These are phyloP conservation scores for Brachyrhaphis roseni DNA, from an alignment of 2,797 vertebrate genomes.

Conservation along the genomic window DNA sequence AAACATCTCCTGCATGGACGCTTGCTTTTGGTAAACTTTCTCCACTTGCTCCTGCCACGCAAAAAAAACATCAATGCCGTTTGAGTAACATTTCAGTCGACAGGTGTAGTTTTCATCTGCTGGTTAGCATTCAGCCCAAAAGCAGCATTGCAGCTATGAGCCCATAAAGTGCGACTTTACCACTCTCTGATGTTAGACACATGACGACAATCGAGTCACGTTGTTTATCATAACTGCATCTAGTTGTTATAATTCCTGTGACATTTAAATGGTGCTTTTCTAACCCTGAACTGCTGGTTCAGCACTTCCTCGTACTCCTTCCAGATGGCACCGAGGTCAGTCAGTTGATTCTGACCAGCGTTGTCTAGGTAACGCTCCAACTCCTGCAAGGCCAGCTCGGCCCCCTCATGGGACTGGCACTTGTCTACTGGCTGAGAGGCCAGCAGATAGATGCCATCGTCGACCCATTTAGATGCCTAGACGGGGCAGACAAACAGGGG, in stretches of 20 bases:
- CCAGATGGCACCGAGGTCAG: conserved; percentile 84
- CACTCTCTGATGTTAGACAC: background rate
- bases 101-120: background rate
- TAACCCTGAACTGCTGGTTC: conserved; percentile 89
- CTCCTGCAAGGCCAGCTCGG: conserved; percentile 93
- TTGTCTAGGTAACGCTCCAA: conserved; percentile 92
- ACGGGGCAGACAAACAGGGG: background rate
- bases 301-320: conserved; percentile 88
- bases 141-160: background rate
- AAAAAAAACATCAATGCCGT: background rate
- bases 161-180: background rate
- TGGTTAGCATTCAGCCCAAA: background rate
- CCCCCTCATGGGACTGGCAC: conserved; percentile 97
- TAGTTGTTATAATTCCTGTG: background rate
- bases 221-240: background rate
- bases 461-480: conserved; percentile 92
- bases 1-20: conserved; percentile 95
- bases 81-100: background rate
- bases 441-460: conserved; percentile 95
- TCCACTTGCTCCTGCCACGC: conserved; percentile 88
- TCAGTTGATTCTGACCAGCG: conserved; percentile 84
- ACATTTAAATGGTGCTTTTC: background rate
- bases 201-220: background rate
- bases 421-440: conserved; percentile 96
- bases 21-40: conserved; percentile 93